Conservation (phyloP, 2,113 vertebrate genomes). For the Misgurnus anguillicaudatus region DNA sequence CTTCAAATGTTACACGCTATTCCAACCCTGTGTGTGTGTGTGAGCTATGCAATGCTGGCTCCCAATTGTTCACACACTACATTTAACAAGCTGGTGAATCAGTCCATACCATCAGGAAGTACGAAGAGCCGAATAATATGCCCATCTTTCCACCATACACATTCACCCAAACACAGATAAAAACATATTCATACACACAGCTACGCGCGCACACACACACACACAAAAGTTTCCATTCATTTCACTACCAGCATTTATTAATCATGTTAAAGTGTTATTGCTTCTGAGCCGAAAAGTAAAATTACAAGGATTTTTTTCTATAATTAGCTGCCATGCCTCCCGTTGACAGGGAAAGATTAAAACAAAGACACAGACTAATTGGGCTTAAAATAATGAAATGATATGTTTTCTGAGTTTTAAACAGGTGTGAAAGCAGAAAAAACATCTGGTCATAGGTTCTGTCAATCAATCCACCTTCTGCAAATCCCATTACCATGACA, state of each 20-base stretch:
- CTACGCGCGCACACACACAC: background rate
- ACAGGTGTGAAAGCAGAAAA: conserved; percentile 16
- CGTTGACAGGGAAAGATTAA: conserved; percentile 26
- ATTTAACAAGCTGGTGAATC: conserved; percentile 46
- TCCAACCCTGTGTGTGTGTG: conserved; percentile 1
- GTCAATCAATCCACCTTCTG: conserved; percentile 43
- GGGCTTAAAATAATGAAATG: conserved; percentile 22
- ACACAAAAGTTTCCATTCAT: background rate
- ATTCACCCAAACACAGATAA: background rate
- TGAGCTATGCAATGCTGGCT: conserved; percentile 14
- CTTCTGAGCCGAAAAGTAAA: conserved; percentile 13
- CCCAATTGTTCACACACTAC: conserved; percentile 30
- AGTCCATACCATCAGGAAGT: conserved; percentile 15
- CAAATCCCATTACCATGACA: conserved; percentile 34
- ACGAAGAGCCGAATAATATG: background rate
- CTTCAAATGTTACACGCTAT: conserved; percentile 46
- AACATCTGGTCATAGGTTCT: conserved; percentile 39
- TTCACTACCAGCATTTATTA: conserved; percentile 4
- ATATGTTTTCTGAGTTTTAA: conserved; percentile 32
- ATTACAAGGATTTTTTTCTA: conserved; percentile 24
- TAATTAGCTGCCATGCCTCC: conserved; percentile 23
- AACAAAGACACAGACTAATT: conserved; percentile 29
- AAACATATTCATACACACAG: background rate
- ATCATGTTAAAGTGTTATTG: conserved; percentile 6
- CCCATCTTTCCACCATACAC: background rate